Evolutionary conservation across 2,888 invertebrate species (phyloP).

Genomic region (Platynereis dumerilii): DNA sequence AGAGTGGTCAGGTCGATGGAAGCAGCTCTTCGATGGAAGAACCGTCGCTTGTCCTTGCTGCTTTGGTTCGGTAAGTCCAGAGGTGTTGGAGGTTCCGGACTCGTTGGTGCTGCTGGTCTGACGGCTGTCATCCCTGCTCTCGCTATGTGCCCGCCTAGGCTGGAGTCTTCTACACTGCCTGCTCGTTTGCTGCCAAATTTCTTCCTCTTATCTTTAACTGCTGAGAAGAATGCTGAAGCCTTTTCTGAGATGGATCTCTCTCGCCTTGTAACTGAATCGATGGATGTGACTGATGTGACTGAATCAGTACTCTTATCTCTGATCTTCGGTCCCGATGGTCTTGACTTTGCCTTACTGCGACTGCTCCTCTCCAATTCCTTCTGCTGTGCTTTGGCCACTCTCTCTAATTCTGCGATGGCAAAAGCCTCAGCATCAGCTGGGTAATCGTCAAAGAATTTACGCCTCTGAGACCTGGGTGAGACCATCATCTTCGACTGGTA

Average conservation of each 20-base stretch:
- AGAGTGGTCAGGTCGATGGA: conserved; percentile 16
- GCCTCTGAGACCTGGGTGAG: conserved; percentile 26
- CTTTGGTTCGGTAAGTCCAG: not conserved
- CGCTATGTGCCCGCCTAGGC: conserved; percentile 27
- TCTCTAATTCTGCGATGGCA: conserved; percentile 4
- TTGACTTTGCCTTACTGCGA: not conserved
- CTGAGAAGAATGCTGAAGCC: conserved; percentile 30
- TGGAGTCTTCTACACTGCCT: conserved; percentile 35
- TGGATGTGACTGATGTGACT: conserved; percentile 9
- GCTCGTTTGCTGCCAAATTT: conserved; percentile 36
- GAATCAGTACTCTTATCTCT: conserved; percentile 3
- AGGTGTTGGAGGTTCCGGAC: conserved; percentile 13
- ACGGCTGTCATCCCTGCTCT: conserved; percentile 30
- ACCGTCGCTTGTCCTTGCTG: not conserved
- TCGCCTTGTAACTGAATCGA: conserved; percentile 4
- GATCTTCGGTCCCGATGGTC: not conserved
- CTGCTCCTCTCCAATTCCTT: not conserved
- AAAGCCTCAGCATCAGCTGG: conserved; percentile 9
- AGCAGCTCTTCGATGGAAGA: conserved; percentile 20
- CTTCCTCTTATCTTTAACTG: conserved; percentile 36
- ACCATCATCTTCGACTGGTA: not conserved
- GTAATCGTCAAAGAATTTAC: conserved; percentile 36
- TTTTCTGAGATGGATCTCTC: conserved; percentile 12
- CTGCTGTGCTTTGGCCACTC: not conserved
- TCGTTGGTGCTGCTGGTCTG: conserved; percentile 34